phyloP scores from a whole-genome alignment of 2,797 vertebrate species.

The Coluber constrictor region DNA sequence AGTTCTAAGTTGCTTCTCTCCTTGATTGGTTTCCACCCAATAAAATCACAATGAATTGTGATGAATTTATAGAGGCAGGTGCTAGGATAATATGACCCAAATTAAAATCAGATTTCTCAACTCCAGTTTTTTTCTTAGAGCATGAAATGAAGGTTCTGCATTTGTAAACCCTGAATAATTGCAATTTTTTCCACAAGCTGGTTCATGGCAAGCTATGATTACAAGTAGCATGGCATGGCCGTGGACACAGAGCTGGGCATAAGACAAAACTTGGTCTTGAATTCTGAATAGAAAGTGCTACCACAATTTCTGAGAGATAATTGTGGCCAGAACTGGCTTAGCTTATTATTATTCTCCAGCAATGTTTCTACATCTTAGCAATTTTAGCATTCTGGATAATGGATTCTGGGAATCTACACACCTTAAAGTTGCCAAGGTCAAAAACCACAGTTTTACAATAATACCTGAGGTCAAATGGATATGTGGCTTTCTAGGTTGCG shows the following conservation, averaged over 20 bases:
- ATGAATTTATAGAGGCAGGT: slow-evolving; percentile 12
- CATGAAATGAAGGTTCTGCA: slow-evolving; percentile 51
- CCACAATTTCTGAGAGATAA: not conserved
- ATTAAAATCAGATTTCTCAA: slow-evolving; percentile 41
- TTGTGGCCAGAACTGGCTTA: not conserved
- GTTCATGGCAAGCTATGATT: not conserved
- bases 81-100: slow-evolving; percentile 19
- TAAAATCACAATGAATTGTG: not conserved
- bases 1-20: too few relatives aligned
- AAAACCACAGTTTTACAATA: not conserved
- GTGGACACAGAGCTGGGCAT: not conserved
- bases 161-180: slow-evolving; percentile 54
- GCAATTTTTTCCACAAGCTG: slow-evolving; percentile 44
- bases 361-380: not conserved
- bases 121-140: slow-evolving; percentile 32
- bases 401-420: not conserved
- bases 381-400: not conserved
- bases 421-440: not conserved
- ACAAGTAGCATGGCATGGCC: slow-evolving; percentile 13
- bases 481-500: not conserved
- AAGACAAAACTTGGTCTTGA: not conserved
- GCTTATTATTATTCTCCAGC: not conserved
- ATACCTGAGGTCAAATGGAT: not conserved
- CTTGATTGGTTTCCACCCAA: too few relatives aligned
- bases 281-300: not conserved